These are phyloP conservation scores for Buphagus erythrorhynchus DNA, from an alignment of 2,797 vertebrate genomes.

Conservation along the genomic window DNA sequence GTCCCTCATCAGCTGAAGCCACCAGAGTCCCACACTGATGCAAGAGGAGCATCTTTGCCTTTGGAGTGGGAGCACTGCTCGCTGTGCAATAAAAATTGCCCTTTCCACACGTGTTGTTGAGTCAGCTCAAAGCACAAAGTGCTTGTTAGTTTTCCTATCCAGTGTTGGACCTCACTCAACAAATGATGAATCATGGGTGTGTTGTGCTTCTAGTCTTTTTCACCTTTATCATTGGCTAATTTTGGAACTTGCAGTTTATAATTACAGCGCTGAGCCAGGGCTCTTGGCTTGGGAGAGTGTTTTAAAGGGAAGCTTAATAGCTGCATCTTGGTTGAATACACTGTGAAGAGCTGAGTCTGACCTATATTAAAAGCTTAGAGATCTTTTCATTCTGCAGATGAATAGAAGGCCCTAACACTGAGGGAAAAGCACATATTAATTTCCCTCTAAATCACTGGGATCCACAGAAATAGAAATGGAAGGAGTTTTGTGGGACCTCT, in stretches of 20 bases:
- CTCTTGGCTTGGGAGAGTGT: background rate
- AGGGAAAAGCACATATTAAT: background rate
- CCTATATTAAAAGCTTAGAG: background rate
- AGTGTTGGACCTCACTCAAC: background rate
- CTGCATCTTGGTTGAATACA: background rate
- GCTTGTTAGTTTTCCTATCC: background rate
- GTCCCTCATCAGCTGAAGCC: background rate
- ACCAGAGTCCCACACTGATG: background rate
- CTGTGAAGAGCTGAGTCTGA: background rate
- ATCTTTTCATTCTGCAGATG: background rate
- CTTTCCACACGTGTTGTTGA: background rate
- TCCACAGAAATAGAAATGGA: background rate
- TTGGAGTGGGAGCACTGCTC: background rate
- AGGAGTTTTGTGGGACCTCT: background rate
- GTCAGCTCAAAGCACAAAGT: background rate
- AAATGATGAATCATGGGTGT: constrained; percentile 12
- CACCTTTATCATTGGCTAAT: constrained; percentile 29
- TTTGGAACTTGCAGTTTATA: constrained; percentile 33
- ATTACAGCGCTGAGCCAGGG: background rate
- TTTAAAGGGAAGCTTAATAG: background rate
- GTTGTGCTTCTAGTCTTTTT: constrained; percentile 11
- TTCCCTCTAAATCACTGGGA: background rate
- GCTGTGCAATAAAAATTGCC: background rate
- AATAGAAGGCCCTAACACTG: background rate
- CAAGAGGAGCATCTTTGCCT: background rate